Evolutionary conservation across 2,797 vertebrate species (phyloP).

Genomic region (Serranus cabrilla): DNA sequence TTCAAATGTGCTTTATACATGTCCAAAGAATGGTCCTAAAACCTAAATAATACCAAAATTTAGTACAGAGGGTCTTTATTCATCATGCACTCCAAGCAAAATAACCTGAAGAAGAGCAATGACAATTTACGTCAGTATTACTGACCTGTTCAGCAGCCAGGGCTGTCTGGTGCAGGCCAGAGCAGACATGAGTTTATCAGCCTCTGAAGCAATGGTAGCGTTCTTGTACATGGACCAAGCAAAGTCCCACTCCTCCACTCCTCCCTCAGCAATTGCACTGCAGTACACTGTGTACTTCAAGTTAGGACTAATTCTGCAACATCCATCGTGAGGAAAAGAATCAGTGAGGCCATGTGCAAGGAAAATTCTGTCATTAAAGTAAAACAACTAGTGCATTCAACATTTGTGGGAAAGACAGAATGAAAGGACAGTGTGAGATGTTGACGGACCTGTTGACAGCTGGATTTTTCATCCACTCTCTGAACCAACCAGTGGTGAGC

Average conservation of each 20-base stretch:
- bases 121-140: background rate
- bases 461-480: conserved; percentile 69
- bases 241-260: conserved; percentile 88
- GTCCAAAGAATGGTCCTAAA: no score
- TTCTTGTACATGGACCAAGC: conserved; percentile 85
- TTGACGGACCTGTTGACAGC: conserved; percentile 47
- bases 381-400: background rate
- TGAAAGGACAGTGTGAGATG: background rate
- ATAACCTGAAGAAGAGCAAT: background rate
- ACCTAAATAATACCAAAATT: background rate
- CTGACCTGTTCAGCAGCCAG: conserved; percentile 92
- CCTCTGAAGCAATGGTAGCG: conserved; percentile 84
- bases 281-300: conserved; percentile 91
- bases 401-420: background rate
- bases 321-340: background rate
- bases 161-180: conserved; percentile 87
- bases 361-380: no score
- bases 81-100: background rate
- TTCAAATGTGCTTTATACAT: no score
- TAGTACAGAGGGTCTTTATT: background rate
- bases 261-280: conserved; percentile 87
- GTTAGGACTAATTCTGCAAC: conserved; percentile 87
- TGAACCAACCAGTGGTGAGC: conserved; percentile 67
- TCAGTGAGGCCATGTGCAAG: background rate
- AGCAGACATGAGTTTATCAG: conserved; percentile 86